Base-by-base conservation (phyloP, 92 coral and sea anemone genomes). In the Plumapathes pennacea region DNA sequence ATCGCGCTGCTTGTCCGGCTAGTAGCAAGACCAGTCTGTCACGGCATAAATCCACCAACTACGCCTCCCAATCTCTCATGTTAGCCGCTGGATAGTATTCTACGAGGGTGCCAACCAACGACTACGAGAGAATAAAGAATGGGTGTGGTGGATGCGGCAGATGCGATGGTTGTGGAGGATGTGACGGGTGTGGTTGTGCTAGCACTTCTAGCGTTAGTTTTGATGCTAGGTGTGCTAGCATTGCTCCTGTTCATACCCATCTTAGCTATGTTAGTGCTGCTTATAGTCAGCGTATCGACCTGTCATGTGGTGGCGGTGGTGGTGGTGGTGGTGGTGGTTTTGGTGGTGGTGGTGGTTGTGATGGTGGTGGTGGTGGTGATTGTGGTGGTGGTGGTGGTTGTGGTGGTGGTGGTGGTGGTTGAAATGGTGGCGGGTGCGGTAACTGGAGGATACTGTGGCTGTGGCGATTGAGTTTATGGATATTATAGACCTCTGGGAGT, bases 21-120 rank as follows among this genome's bases (percentile, higher is more conserved):
- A 25, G 36, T 9, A 52, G 50, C 5, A 49, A 60, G 19, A 42
- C 60, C 12, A 64, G 72, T 50, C 57, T 64, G 1, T 57, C 77
- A 2, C 62, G 60, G 51, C 58, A 50, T 50, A 67, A 64, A 18
- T 28, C 55, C 50, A 41, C 20, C n/a, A 17, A 28, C 1, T 69
- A 64, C 24, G 33, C 64, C 11, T 56, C 46, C 12, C 50, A 77
- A 4, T 44, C 67, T 10, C 20, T 67, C 48, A 41, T 81, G 43
- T 71, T 73, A 5, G 87, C 77, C 7, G 65, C 87, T 13, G 82
- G 86, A 8, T 80, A 80, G 58, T 32, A 33, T 53, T 62, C 75
- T 34, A 66, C 62, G 46, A 49, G 57, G 2, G 86, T 80, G 10
- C 86, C 86, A 22, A 72, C 81, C 18, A 80, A 80, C 38, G 76